Percentiles rank a stretch among this genome's conserved stretches.
These are phyloP conservation scores for Hippotragus niger DNA, from an alignment of 2,113 vertebrate species.

Conservation along the genomic window DNA sequence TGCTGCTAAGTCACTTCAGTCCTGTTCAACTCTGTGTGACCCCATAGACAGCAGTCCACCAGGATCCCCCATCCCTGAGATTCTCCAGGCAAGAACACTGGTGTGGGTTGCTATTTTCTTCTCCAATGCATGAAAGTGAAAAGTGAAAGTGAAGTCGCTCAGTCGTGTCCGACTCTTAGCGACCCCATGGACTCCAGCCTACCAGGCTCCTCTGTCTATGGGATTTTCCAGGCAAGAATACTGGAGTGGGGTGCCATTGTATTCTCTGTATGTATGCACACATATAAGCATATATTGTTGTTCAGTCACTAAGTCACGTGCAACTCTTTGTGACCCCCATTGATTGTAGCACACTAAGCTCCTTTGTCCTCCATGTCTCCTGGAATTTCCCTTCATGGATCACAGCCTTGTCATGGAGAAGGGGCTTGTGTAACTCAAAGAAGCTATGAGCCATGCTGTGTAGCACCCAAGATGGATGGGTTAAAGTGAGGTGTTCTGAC, in stretches of 20 bases:
- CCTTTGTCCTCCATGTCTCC: neutral
- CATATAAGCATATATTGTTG: neutral
- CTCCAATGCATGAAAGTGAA: neutral
- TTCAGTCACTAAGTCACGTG: neutral
- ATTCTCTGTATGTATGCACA: neutral
- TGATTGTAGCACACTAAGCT: neutral
- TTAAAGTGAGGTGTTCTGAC: neutral
- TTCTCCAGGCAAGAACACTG: neutral
- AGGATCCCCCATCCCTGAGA: neutral
- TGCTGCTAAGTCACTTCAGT: neutral
- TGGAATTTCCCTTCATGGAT: neutral
- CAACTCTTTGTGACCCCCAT: neutral
- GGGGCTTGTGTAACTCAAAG: neutral
- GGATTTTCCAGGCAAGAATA: neutral
- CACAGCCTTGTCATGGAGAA: neutral
- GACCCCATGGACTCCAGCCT: neutral
- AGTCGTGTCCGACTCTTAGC: fast-evolving
- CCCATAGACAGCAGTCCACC: neutral
- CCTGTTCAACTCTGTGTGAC: fast-evolving
- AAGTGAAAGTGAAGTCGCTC: neutral
- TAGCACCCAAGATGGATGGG: neutral
- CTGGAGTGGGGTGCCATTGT: neutral
- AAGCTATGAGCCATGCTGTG: neutral
- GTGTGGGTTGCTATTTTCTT: neutral
- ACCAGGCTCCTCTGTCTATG: neutral